phyloP scores from a whole-genome alignment of 2,113 vertebrate genomes.

The Tachycineta bicolor region DNA sequence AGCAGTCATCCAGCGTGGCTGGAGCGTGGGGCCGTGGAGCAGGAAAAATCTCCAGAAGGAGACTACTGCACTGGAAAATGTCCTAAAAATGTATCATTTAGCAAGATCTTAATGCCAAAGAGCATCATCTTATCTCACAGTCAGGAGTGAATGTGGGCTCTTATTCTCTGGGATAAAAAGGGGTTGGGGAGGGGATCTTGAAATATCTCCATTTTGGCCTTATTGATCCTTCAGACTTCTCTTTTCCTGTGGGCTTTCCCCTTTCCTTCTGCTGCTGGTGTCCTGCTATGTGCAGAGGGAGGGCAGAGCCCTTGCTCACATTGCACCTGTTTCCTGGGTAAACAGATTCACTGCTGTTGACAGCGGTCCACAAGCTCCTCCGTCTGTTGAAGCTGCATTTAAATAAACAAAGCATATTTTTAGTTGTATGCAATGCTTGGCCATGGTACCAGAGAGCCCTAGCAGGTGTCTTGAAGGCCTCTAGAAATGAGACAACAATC shows the following conservation, averaged over 20 bases:
- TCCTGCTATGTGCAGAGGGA: neutral
- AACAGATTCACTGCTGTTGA: neutral
- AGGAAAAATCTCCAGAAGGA: neutral
- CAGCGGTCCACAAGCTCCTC: neutral
- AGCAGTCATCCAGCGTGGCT: neutral
- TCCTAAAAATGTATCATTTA: neutral
- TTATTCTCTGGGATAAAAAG: neutral
- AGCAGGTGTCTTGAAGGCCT: slow-evolving; percentile 51
- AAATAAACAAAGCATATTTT: slow-evolving; percentile 52
- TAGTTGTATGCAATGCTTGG: neutral
- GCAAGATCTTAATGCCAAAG: neutral
- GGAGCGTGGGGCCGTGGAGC: neutral
- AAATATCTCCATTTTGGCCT: neutral
- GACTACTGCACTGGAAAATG: neutral
- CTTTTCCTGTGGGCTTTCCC: neutral
- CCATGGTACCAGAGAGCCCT: neutral
- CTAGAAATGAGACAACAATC: neutral
- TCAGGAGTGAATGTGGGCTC: neutral
- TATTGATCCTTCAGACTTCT: neutral
- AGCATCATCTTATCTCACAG: neutral
- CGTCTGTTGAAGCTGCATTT: neutral
- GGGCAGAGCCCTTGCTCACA: neutral
- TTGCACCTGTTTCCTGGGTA: slow-evolving; percentile 6
- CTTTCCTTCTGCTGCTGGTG: neutral
- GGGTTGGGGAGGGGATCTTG: neutral